These are phyloP conservation scores for Tethea ocularis DNA, from an alignment of 2,888 invertebrate genomes.

Conservation along the genomic window DNA sequence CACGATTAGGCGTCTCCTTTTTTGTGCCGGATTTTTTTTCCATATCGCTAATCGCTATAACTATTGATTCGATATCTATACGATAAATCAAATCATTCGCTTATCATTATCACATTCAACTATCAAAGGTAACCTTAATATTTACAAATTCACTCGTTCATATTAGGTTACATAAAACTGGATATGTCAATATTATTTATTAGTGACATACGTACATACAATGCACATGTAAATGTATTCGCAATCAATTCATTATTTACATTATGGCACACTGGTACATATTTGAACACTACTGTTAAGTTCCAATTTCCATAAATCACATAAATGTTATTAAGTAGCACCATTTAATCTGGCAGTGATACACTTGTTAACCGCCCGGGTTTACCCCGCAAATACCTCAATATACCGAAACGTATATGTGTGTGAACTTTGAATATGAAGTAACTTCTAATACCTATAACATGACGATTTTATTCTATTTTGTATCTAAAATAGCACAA, in stretches of 20 bases:
- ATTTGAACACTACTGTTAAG: constrained; percentile 11
- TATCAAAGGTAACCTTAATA: background rate
- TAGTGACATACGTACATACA: constrained; percentile 17
- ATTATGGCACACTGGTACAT: constrained; percentile 33
- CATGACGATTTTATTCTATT: too few species aligned
- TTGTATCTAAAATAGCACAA: too few species aligned
- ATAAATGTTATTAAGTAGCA: background rate
- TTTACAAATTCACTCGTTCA: background rate
- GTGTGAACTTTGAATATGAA: too few species aligned
- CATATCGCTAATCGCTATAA: too few species aligned
- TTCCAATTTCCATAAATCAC: background rate
- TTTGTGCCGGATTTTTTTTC: too few species aligned
- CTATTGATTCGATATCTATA: background rate
- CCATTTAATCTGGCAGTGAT: background rate
- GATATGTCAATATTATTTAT: constrained; percentile 4
- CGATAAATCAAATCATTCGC: background rate
- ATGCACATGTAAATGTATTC: constrained; percentile 36
- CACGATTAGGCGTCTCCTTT: too few species aligned
- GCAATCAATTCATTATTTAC: constrained; percentile 41
- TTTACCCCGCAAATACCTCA: too few species aligned
- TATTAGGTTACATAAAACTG: background rate
- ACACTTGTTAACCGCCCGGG: too few species aligned
- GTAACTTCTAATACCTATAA: too few species aligned
- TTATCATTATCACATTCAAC: background rate
- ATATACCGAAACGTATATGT: too few species aligned